phyloP scores from a whole-genome alignment of 1,140 invertebrate genomes.

The Argopecten irradians region DNA sequence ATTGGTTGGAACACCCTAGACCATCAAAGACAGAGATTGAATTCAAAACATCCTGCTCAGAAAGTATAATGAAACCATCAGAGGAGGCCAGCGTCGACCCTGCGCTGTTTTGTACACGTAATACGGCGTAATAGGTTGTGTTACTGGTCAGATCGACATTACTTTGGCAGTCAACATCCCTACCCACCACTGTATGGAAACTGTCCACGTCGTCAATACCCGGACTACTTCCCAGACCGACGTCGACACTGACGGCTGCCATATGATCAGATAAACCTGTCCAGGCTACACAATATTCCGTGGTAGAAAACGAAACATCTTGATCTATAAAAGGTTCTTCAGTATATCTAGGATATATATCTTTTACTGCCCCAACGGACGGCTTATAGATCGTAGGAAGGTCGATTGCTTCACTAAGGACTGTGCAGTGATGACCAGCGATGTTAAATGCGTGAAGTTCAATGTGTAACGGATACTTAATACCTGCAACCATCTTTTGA shows the following conservation, averaged over 20 bases:
- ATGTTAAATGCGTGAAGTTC: constrained; percentile 49
- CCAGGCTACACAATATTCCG: constrained; percentile 51
- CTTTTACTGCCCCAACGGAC: constrained; percentile 38
- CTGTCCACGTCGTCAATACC: constrained; percentile 32
- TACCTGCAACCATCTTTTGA: constrained; percentile 4
- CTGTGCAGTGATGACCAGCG: constrained; percentile 47
- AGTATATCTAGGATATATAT: constrained; percentile 32
- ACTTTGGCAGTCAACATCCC: background rate
- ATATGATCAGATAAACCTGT: constrained; percentile 53
- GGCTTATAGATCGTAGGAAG: constrained; percentile 51
- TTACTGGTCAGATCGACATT: background rate
- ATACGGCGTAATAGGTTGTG: background rate
- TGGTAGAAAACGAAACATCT: constrained; percentile 45
- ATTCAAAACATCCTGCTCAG: background rate
- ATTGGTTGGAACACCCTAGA: background rate
- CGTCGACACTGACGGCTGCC: constrained; percentile 37
- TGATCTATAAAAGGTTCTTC: background rate
- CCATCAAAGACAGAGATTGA: background rate
- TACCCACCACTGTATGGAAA: constrained; percentile 4
- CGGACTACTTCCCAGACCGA: constrained; percentile 52
- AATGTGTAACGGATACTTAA: constrained; percentile 29
- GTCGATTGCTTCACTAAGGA: constrained; percentile 30
- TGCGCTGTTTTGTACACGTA: background rate
- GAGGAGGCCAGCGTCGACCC: background rate
- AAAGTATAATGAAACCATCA: background rate